Evolutionary conservation across 92 coral and sea anemone species (phyloP), one percentile per base, ranked within the genome.

Genomic region (Pocillopora meandrina): DNA sequence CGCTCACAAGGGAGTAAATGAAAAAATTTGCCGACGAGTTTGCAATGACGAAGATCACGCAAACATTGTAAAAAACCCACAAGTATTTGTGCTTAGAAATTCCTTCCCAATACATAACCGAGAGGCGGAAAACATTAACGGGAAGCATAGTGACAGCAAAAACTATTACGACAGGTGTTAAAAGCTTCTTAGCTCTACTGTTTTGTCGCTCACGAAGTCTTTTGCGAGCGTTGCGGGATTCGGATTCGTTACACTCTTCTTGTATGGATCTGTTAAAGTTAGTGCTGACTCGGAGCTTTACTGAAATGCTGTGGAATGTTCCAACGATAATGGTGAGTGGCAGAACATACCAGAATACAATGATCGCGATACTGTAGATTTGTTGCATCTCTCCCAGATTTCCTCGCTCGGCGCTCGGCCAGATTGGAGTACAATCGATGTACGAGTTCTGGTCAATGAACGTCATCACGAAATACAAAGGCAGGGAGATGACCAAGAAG

Each of bases 61-160:
- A 64, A 0, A 85, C 34, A 47, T 91, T 83, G 74, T 88, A 88
- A 74, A 71, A 84, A 17, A 91, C 92, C 90, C 89, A 87, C n/a
- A 89, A 63, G 70, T 63, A 88, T 57, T 85, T 84, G 52, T 84
- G 81, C 34, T 20, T 16, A 5, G 57, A 17, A 26, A 91, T 47
- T 36, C 80, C 86, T 35, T 85, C 18, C 87, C 88, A 76, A 61
- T 80, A 88, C 59, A 84, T 60, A 3, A 85, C 73, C 16, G 68
- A 79, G 12, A 89, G 64, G 70, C 92, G 92, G 17, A 89, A 76
- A 6, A 85, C 86, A 61, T 89, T 91, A 0, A 85, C 56, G 9
- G 94, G 94, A 13, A 91, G 75, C 92, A 91, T 91, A 2, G 90
- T 84, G 26, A 77, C 65, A 12, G 94, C 83, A 21, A 91, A 91